Evolutionary conservation across 2,113 vertebrate genomes (phyloP).

Genomic region (Pristiophorus japonicus): DNA sequence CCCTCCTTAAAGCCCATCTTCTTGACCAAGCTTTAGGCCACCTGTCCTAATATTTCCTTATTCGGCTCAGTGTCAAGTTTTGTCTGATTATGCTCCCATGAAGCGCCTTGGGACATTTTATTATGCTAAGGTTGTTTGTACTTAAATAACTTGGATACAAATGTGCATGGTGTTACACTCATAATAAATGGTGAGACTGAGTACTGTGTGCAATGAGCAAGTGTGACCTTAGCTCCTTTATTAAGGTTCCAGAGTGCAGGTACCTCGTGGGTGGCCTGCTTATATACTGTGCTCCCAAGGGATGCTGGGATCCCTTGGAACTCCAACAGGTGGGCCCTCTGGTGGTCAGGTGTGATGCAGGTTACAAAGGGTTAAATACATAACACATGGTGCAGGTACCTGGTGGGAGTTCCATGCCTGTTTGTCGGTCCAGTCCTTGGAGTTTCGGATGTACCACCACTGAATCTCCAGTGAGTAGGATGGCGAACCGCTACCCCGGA

Average conservation of each 20-base stretch:
- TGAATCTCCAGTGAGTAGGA: conserved; percentile 93
- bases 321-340: too few relatives aligned
- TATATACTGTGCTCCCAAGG: too few relatives aligned
- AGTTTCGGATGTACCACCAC: conserved; percentile 90
- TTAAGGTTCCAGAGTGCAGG: too few relatives aligned
- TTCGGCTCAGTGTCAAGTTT: not conserved
- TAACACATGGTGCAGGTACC: conserved; percentile 55
- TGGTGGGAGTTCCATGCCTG: conserved; percentile 66
- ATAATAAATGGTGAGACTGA: too few relatives aligned
- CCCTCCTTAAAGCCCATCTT: not conserved
- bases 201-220: too few relatives aligned
- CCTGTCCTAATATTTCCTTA: not conserved
- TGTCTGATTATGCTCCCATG: not conserved
- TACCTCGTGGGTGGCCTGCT: too few relatives aligned
- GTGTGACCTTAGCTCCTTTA: too few relatives aligned
- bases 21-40: not conserved
- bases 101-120: not conserved
- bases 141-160: not conserved
- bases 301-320: too few relatives aligned
- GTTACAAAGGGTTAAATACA: too few relatives aligned
- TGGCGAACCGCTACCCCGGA: conserved; percentile 77
- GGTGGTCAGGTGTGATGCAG: too few relatives aligned
- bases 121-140: too few relatives aligned
- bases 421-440: conserved; percentile 68
- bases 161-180: too few relatives aligned